Evolutionary conservation across 2,113 vertebrate species (phyloP), one percentile per base, ranked within the genome.

Genomic region (Rhynchopsitta pachyrhyncha): DNA sequence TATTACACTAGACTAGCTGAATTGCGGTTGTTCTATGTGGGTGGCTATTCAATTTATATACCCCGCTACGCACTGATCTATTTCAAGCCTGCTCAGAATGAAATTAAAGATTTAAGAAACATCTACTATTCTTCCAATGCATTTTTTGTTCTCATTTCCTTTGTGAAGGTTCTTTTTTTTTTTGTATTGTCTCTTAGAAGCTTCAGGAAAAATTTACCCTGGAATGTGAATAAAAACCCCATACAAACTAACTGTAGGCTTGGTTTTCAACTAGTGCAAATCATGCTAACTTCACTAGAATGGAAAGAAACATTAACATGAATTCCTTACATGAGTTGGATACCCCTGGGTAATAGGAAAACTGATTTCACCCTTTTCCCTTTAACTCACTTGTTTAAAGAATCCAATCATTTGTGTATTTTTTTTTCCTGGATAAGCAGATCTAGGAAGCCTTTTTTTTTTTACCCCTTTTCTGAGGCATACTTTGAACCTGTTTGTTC

Each of bases 381-480:
- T 82, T 63, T 76, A 86, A 53, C 2, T 0, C 4, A n/a, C 37
- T 78, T 49, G 7, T 74, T 85, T 15, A 1, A 74, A 73, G 78
- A 64, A 6, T 18, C 7, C 8, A 69, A 7, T 3, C 1, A 37
- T 64, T 49, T 47, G 2, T 35, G 23, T 9, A 2, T 23, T 19
- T 39, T 88, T 88, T 53, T 67, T 62, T n/a, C 50, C 50, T 71
- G 16, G 4, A 39, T 27, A 66, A 75, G 28, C 4, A 33, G 27
- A 35, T 29, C 23, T 86, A 20, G 8, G 24, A 75, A 63, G 3
- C 1, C 2, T 9, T 68, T 53, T 25, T 17, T 47, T 47, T 4
- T n/a, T 47, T 3, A 24, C 3, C 2, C 3, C 8, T 16, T 22
- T 60, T 78, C 52, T 42, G 22, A 12, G 27, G 12, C 35, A 29